These are phyloP conservation scores for Protaetia brevitarsis DNA, from an alignment of 1,140 invertebrate genomes.

Conservation along the genomic window DNA sequence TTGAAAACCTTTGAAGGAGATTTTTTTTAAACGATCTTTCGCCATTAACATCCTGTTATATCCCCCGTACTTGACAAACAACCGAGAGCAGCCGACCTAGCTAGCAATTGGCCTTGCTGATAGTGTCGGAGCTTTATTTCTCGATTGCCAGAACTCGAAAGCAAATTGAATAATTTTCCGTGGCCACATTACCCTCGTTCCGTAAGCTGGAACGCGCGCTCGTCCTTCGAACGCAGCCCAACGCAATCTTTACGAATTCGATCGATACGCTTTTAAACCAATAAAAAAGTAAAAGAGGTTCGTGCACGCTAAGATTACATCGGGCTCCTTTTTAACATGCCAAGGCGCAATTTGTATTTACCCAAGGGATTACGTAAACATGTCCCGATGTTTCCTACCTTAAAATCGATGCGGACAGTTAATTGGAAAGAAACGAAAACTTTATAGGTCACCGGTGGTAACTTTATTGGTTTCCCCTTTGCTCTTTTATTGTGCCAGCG, in stretches of 20 bases:
- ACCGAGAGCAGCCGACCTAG: no score
- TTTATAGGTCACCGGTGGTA: constrained; percentile 10
- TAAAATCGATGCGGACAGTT: not conserved
- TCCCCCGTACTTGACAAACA: no score
- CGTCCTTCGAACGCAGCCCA: not conserved
- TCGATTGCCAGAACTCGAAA: not conserved
- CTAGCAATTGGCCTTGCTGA: not conserved
- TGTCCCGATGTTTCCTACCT: not conserved
- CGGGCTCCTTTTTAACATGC: not conserved
- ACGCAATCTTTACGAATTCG: not conserved
- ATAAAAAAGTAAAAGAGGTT: not conserved
- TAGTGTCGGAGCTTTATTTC: no score
- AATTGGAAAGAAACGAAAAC: constrained; percentile 1
- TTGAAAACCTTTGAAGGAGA: no score
- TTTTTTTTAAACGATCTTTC: no score
- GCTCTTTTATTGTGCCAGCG: not conserved
- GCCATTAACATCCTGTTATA: no score
- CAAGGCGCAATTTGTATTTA: constrained; percentile 9
- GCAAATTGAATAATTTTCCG: not conserved
- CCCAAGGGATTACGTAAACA: not conserved
- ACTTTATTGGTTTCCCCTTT: constrained; percentile 1
- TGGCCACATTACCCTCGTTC: not conserved
- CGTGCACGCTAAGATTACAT: not conserved
- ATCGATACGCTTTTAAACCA: constrained; percentile 12
- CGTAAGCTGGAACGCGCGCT: no score